Base-by-base conservation (phyloP, 2,888 invertebrate genomes). In the Mythimna vitellina region DNA sequence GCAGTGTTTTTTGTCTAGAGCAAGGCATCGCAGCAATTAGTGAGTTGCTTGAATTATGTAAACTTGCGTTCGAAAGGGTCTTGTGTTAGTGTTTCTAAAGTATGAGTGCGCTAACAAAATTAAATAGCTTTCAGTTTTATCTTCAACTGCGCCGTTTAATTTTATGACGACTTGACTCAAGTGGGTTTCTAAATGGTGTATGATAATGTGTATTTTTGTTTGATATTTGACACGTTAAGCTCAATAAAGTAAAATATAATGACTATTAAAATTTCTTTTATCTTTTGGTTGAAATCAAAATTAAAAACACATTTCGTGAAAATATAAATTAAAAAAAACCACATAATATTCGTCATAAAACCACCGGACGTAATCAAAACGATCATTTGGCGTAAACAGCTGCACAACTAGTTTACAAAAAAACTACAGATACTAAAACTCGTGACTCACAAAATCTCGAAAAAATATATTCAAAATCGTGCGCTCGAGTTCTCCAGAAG, bases 1-100 rank as follows among this genome's bases (percentile, higher is more conserved):
- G 78, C 77, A 66, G 32, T 61, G 65, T 86, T 85, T 80, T 84
- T 81, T 75, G 72, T 79, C 74, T 78, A 72, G 22, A 73, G 70
- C 71, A 61, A 76, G 57, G 65, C 73, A 66, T 71, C 60, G 70
- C 42, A 61, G 73, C 68, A 74, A 80, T 84, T 78, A 82, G 65
- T 64, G 75, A 51, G 75, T 65, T 54, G 61, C 65, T 65, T 67
- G 66, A 79, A 54, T 67, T 73, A 78, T 67, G 54, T 70, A 61
- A 61, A 61, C 29, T 62, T 66, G 25, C 32, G 1, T 54, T 58
- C 10, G 32, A 65, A 51, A 29, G 12, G 17, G n/a, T 17, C 58
- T 54, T 72, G 17, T 25, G n/a, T 29, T 51, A 61, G n/a, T 29
- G 29, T 38, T 49, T 17, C 2, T 17, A 25, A 25, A 7, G 38